Evolutionary conservation across 2,888 invertebrate species (phyloP), one percentile per base, ranked within the genome.

Genomic region (Drosophila pegasa): DNA sequence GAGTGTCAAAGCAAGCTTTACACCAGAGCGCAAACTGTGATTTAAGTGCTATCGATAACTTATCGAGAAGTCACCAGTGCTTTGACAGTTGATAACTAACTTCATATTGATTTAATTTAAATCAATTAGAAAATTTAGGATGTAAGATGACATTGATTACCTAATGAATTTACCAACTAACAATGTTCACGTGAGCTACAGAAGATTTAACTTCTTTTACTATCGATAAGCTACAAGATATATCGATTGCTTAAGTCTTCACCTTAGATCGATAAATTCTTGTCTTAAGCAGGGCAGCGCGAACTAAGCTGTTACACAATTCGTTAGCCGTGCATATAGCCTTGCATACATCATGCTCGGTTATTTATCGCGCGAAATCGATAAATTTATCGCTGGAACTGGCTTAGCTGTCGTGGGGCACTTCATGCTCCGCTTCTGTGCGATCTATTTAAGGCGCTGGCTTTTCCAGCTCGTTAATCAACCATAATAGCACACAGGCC

Each of bases 391-490:
- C 27, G 38, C 10, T 45, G 43, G 25, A 18, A 45, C 25, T 64
- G 51, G 35, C 6, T 65, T 29, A 7, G 40, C 20, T 16, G n/a
- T 20, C 9, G 8, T 16, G 18, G 35, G 48, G 25, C 47, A 63
- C 20, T 45, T 50, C 31, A 33, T 37, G 48, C 41, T 18, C 9
- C 37, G 25, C 55, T 57, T 51, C 16, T 18, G 29, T 35, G n/a
- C 29, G 40, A 66, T 66, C 68, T 67, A 59, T 59, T 74, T 74
- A 50, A 69, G 52, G 38, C 59, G 38, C 58, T 63, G 51, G 62
- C 62, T 55, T 68, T 73, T 74, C 60, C 75, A 47, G 54, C 48
- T 45, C 64, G 70, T 61, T 70, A 74, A 73, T 74, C 75, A 64
- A 56, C 25, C 29, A 52, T 54, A 73, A 68, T 73, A 62, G 45